Conservation (phyloP, 2,797 vertebrate species). For the Poeciliopsis turneri region DNA sequence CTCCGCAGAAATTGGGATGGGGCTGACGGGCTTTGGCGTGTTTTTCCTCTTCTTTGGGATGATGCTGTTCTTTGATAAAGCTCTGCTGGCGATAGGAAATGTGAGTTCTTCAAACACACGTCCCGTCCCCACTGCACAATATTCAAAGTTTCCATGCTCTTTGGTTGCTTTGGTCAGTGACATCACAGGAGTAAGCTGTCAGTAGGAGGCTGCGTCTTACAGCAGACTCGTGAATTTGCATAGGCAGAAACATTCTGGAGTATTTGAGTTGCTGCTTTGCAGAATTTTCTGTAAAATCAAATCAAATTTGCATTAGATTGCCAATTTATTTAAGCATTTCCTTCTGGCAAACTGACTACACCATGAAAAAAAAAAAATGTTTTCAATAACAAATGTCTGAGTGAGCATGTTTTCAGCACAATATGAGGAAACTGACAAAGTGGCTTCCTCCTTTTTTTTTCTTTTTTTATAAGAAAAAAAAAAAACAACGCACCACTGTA, state of each 20-base stretch:
- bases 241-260: background rate
- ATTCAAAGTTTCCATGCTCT: background rate
- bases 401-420: background rate
- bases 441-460: background rate
- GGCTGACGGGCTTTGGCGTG: constrained; percentile 76
- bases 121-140: background rate
- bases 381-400: background rate
- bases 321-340: background rate
- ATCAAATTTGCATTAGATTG: background rate
- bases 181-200: background rate
- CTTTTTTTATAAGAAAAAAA: too few relatives aligned
- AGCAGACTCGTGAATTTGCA: background rate
- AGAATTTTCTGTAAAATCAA: background rate
- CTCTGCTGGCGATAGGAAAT: constrained; percentile 65
- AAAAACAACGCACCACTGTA: background rate
- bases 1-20: constrained; percentile 74
- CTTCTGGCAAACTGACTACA: background rate
- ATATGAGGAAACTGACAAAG: background rate
- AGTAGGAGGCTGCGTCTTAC: background rate
- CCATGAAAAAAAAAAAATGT: background rate
- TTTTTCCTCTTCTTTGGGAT: constrained; percentile 70
- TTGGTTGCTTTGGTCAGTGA: background rate
- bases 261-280: background rate
- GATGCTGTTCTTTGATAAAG: constrained; percentile 78
- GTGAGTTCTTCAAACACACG: constrained; percentile 46